Evolutionary conservation across 2,888 invertebrate species (phyloP).

Genomic region (Carcina quercana): DNA sequence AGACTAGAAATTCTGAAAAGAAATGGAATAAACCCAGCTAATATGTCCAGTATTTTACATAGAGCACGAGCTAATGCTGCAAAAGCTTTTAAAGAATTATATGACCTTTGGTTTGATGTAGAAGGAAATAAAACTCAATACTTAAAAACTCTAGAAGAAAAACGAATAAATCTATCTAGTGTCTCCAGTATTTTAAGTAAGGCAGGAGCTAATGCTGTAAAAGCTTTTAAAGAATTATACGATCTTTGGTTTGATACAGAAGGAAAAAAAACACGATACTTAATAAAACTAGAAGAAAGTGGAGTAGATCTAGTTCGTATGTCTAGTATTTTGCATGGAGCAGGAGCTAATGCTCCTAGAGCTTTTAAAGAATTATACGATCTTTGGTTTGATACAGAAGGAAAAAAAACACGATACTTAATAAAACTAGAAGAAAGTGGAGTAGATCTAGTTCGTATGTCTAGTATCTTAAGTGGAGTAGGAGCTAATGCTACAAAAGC

Average conservation of each 20-base stretch:
- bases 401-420: neutral
- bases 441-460: neutral
- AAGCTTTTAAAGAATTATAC: conserved; percentile 27
- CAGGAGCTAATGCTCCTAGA: neutral
- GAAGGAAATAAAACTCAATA: neutral
- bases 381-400: neutral
- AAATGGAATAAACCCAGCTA: neutral
- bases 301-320: neutral
- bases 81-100: neutral
- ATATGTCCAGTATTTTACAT: neutral
- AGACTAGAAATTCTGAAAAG: conserved; percentile 17
- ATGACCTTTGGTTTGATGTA: neutral
- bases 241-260: conserved; percentile 24
- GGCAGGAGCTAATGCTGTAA: conserved; percentile 13
- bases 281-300: conserved; percentile 14
- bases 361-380: neutral
- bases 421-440: neutral
- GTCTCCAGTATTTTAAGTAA: neutral
- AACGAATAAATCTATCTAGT: neutral
- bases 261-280: conserved; percentile 20
- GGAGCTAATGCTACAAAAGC: neutral
- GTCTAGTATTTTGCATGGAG: neutral
- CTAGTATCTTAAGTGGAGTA: neutral
- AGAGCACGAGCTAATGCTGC: neutral
- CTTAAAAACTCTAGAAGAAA: too few relatives aligned